These are phyloP conservation scores for Alloscopus bannaensis DNA, from an alignment of 2,888 invertebrate species.

Conservation along the genomic window DNA sequence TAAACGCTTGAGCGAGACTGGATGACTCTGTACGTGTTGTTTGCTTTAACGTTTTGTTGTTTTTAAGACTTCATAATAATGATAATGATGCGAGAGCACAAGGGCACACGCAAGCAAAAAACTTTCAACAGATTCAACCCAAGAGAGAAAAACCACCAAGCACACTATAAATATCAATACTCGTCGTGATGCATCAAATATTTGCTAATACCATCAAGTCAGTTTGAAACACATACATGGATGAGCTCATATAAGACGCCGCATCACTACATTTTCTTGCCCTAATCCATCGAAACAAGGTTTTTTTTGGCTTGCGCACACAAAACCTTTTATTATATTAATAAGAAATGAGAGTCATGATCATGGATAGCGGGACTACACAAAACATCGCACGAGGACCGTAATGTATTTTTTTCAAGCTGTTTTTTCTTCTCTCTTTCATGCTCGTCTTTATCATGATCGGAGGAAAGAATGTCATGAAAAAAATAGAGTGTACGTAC, in stretches of 20 bases:
- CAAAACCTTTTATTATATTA: conserved; percentile 13
- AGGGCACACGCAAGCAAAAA: conserved; percentile 20
- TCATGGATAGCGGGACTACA: neutral
- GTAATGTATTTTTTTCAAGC: no score
- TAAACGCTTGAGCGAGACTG: no score
- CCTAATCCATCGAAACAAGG: no score
- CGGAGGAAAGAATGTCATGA: neutral
- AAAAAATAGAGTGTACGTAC: neutral
- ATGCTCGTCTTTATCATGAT: conserved; percentile 22
- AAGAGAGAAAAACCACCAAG: no score
- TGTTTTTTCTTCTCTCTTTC: neutral
- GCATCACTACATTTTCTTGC: no score
- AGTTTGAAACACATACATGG: no score
- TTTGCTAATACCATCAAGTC: conserved; percentile 1
- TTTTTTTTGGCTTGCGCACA: no score
- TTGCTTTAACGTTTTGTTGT: no score
- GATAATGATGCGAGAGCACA: conserved; percentile 13
- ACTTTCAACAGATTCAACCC: conserved; percentile 29
- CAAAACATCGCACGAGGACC: no score
- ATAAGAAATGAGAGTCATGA: conserved; percentile 14
- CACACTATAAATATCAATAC: conserved; percentile 42
- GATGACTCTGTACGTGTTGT: no score
- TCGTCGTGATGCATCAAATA: conserved; percentile 38
- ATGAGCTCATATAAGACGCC: no score
- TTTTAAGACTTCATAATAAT: neutral